Evolutionary conservation across 2,797 vertebrate species (phyloP), one percentile per base, ranked within the genome.

Genomic region (Protosalanx chinensis): DNA sequence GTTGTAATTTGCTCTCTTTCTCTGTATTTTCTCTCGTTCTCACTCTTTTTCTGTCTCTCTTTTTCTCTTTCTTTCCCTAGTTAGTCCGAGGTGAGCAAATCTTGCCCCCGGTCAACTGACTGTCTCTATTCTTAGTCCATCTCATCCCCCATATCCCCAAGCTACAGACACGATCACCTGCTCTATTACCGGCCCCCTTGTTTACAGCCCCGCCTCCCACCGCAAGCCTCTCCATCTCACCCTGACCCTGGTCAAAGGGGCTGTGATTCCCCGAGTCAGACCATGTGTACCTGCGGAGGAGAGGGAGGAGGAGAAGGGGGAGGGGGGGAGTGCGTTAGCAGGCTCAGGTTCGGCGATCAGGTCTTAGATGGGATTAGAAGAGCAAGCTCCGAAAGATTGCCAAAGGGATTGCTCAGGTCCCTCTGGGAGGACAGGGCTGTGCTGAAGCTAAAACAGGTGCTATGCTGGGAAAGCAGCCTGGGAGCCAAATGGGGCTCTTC

Each of bases 331-430:
- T 73, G 77, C 79, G 91, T 90, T 92, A 90, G 68, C 68, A 72
- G 82, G 79, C 85, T 90, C 81, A 83, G 80, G 85, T 77, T 87
- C 84, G n/a, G 80, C 82, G 75, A 83, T 46, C 4, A 86, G 74
- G 82, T 86, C 86, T 93, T 93, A 92, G 80, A 87, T 81, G 77
- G 84, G 91, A 92, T 93, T 92, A 93, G 75, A 35, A 56, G 66
- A 27, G 75, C 79, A 82, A 46, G 83, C 88, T 81, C 85, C 27
- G 77, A 77, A 77, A 85, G 85, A 84, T 79, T 82, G 86, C 86
- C 88, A 88, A 78, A 37, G 41, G 74, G 86, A 88, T 89, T 93
- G 90, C 84, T 86, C 83, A 69, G 81, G 72, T 8, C 60, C 83
- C 75, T 73, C 49, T 60, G 57, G 75, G 33, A 53, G 56, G n/a